Conservation (phyloP, 2,888 invertebrate genomes). For the Allophyes oxyacanthae region DNA sequence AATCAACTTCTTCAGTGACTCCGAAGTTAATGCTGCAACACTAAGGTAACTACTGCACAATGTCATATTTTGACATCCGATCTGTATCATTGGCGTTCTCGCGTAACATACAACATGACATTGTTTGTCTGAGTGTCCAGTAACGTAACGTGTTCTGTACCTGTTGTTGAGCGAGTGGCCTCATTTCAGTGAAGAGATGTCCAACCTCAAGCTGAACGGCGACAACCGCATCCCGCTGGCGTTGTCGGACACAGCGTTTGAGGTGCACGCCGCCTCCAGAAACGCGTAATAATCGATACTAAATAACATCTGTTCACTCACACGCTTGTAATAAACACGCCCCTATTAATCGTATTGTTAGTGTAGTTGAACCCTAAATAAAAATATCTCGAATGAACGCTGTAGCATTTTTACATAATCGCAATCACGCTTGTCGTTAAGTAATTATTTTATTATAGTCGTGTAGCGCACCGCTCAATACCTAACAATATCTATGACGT, state of each 20-base stretch:
- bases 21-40: conserved; percentile 93
- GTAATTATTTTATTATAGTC: conserved; percentile 26
- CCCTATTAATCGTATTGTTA: conserved; percentile 43
- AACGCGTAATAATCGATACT: conserved; percentile 81
- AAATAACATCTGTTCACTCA: conserved; percentile 62
- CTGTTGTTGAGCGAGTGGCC: conserved; percentile 61
- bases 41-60: conserved; percentile 84
- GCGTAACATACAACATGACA: conserved; percentile 10
- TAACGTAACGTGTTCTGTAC: conserved; percentile 20
- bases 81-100: conserved; percentile 8
- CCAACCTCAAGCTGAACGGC: conserved; percentile 85
- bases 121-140: conserved; percentile 8
- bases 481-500: conserved; percentile 24
- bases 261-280: conserved; percentile 87
- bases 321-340: conserved; percentile 67
- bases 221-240: conserved; percentile 87
- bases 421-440: conserved; percentile 51
- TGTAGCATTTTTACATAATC: conserved; percentile 38
- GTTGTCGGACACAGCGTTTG: conserved; percentile 87
- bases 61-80: not conserved
- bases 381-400: conserved; percentile 21
- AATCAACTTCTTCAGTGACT: conserved; percentile 96
- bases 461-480: conserved; percentile 36
- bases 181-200: conserved; percentile 88
- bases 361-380: conserved; percentile 8